Percentiles rank a stretch among this genome's conserved stretches.
These are phyloP conservation scores for Upupa epops DNA, from an alignment of 2,113 vertebrate species.

Conservation along the genomic window DNA sequence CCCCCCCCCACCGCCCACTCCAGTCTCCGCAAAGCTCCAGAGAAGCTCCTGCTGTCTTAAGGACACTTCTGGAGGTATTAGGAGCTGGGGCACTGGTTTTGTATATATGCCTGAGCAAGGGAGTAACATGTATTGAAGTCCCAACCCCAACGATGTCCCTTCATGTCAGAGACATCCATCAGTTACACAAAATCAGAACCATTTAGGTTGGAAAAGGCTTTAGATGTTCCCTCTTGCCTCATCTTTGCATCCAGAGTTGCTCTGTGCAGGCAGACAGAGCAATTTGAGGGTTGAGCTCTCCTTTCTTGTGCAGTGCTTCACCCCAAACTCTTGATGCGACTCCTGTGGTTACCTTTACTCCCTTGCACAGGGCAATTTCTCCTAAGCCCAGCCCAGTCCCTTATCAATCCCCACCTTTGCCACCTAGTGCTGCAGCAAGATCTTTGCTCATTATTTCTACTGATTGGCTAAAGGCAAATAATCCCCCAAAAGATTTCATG, in stretches of 20 bases:
- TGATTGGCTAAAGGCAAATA: constrained; percentile 48
- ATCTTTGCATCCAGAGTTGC: not conserved
- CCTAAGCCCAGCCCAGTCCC: not conserved
- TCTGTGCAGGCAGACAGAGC: not conserved
- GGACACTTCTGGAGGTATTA: not conserved
- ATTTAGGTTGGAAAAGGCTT: too few relatives aligned
- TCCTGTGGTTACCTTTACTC: not conserved
- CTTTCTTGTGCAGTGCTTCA: not conserved
- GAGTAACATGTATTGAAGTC: not conserved
- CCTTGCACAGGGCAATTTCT: not conserved
- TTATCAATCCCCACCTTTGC: constrained; percentile 65
- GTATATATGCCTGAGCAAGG: not conserved
- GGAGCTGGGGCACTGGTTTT: not conserved
- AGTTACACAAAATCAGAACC: not conserved
- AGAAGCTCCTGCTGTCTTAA: not conserved
- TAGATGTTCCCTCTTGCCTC: not conserved
- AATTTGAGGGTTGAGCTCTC: not conserved
- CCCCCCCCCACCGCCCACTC: too few relatives aligned
- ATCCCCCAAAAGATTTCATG: not conserved
- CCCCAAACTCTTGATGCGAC: not conserved
- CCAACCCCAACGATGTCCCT: not conserved
- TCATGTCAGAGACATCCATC: not conserved
- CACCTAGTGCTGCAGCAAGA: constrained; percentile 55
- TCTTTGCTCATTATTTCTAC: constrained; percentile 15
- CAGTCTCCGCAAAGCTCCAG: not conserved